Evolutionary conservation across 2,888 invertebrate species (phyloP).

Genomic region (Siphlonurus alternatus): DNA sequence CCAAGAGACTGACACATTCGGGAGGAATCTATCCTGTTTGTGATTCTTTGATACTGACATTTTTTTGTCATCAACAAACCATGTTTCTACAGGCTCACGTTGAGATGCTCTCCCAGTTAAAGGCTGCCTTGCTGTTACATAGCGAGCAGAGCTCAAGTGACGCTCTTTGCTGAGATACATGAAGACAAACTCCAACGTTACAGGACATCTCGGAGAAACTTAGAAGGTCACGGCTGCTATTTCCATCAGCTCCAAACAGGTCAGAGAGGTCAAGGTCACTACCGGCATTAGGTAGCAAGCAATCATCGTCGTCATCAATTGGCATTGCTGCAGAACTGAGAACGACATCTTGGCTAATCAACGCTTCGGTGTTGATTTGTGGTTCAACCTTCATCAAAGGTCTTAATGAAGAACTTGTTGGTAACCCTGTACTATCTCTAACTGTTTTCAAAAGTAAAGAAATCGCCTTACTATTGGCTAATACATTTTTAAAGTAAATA

Average conservation of each 20-base stretch:
- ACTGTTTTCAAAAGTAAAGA: conserved; percentile 32
- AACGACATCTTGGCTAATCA: neutral
- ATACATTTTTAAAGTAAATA: conserved; percentile 33
- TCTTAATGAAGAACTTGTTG: conserved; percentile 22
- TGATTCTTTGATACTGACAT: neutral
- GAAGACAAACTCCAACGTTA: conserved; percentile 36
- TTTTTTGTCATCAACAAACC: neutral
- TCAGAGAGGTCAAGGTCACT: neutral
- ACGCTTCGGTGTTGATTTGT: neutral
- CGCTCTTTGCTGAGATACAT: conserved; percentile 35
- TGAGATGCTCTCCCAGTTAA: neutral
- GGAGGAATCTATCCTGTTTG: too few relatives aligned
- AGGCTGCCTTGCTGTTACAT: conserved; percentile 32
- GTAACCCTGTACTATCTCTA: conserved; percentile 23
- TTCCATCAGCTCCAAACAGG: neutral
- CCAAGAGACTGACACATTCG: too few relatives aligned
- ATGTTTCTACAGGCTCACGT: neutral
- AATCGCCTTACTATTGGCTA: conserved; percentile 36
- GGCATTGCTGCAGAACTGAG: neutral
- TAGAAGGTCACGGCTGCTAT: conserved; percentile 10
- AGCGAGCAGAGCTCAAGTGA: conserved; percentile 38
- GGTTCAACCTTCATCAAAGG: conserved; percentile 14
- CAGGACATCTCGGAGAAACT: conserved; percentile 19
- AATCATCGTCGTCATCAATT: neutral
- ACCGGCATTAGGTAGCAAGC: neutral